Conservation (phyloP, 1,140 invertebrate genomes). For the Rhynchophorus ferrugineus region DNA sequence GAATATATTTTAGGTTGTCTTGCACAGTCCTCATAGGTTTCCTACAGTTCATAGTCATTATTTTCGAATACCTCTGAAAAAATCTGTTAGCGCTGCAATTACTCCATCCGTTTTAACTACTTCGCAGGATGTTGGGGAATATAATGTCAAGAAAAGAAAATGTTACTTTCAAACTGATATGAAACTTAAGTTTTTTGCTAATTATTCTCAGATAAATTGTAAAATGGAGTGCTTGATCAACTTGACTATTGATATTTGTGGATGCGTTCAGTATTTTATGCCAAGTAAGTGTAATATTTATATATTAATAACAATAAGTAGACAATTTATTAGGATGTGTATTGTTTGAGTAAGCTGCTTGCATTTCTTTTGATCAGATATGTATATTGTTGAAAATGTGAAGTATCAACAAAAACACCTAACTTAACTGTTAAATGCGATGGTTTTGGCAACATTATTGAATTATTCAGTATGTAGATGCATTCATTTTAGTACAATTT, state of each 20-base stretch:
- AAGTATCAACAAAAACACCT: too few relatives aligned
- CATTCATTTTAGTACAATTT: too few relatives aligned
- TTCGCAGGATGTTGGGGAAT: conserved; percentile 41
- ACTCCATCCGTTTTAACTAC: conserved; percentile 48
- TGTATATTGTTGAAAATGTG: too few relatives aligned
- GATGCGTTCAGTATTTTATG: conserved; percentile 39
- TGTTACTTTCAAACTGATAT: conserved; percentile 58
- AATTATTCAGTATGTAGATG: too few relatives aligned
- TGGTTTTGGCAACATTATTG: too few relatives aligned
- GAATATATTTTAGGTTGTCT: conserved; percentile 17
- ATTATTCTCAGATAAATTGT: conserved; percentile 42
- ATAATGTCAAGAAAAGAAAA: conserved; percentile 45
- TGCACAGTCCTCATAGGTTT: conserved; percentile 22
- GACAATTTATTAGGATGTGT: too few relatives aligned
- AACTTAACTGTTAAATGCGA: too few relatives aligned
- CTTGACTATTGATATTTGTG: conserved; percentile 34
- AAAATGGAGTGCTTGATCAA: conserved; percentile 41
- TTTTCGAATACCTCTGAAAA: conserved; percentile 46
- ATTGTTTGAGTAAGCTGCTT: too few relatives aligned
- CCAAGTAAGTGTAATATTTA: conserved; percentile 33
- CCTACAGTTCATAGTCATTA: conserved; percentile 36
- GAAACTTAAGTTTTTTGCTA: conserved; percentile 42
- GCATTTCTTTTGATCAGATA: too few relatives aligned
- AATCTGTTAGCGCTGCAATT: conserved; percentile 47
- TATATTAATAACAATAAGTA: too few relatives aligned